A percentile compares a stretch with the other conserved stretches of the same genome.
Conservation (phyloP, 2,113 vertebrate genomes). For the Urocynchramus pylzowi region DNA sequence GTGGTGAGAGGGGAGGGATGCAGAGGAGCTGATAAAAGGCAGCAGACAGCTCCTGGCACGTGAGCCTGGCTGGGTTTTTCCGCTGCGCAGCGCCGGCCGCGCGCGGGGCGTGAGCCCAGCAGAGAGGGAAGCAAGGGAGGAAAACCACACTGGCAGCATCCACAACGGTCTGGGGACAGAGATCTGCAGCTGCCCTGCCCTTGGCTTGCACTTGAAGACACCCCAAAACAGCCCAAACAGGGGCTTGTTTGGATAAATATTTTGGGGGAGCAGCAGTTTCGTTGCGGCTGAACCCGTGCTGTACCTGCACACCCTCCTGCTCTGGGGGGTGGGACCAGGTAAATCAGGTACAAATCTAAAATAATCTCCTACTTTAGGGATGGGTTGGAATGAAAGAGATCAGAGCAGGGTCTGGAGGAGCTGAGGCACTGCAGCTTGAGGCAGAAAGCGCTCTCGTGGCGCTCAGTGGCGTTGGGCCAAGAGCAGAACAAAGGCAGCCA, state of each 20-base stretch:
- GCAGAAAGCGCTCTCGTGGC: neutral
- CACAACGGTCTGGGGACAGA: neutral
- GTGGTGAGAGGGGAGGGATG: neutral
- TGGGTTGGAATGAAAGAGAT: fast-evolving
- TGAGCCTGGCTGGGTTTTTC: neutral
- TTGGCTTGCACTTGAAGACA: neutral
- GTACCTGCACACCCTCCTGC: neutral
- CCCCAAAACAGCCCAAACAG: neutral
- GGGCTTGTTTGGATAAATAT: neutral
- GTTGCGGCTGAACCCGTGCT: neutral
- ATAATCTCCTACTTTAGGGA: fast-evolving
- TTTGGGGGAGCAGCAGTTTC: neutral
- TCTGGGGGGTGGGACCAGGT: neutral
- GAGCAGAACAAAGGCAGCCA: slow-evolving; percentile 32
- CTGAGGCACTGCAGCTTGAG: neutral
- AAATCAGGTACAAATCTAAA: neutral
- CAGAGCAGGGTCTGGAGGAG: neutral
- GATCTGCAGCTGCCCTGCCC: neutral
- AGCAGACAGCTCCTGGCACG: slow-evolving; percentile 3
- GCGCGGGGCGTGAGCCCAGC: neutral
- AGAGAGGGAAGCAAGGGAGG: neutral
- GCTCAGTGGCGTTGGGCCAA: neutral
- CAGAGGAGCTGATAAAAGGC: neutral
- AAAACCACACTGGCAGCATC: slow-evolving; percentile 22
- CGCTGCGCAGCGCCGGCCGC: neutral